phyloP scores from a whole-genome alignment of 92 coral and sea anemone species.

The Virgularia gustaviana region DNA sequence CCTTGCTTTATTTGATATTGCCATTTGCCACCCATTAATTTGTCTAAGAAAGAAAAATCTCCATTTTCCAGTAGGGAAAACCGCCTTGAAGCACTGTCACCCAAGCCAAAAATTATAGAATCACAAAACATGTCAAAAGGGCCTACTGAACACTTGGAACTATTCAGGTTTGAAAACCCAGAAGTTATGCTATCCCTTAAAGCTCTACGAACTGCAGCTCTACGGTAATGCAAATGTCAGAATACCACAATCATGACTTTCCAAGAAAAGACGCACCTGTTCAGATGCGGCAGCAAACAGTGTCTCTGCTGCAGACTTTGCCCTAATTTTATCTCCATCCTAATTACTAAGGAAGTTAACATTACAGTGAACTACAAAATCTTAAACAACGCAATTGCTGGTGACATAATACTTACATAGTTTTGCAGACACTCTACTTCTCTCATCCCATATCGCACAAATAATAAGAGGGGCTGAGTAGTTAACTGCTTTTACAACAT shows the following conservation, averaged over 20 bases:
- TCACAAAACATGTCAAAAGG: slow-evolving; percentile 38
- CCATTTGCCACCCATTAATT: slow-evolving; percentile 40
- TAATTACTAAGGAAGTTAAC: slow-evolving; percentile 10
- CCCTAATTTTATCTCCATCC: slow-evolving; percentile 42
- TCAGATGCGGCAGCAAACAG: slow-evolving; percentile 7
- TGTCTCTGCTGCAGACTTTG: slow-evolving; percentile 7
- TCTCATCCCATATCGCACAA: slow-evolving; percentile 23
- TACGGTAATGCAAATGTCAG: slow-evolving; percentile 24
- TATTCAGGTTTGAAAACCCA: slow-evolving; percentile 29
- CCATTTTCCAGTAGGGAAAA: slow-evolving; percentile 34
- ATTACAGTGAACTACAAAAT: slow-evolving; percentile 33
- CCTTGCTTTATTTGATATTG: slow-evolving; percentile 22
- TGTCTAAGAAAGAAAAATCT: slow-evolving; percentile 28
- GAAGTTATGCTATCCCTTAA: slow-evolving; percentile 22
- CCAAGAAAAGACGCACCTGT: slow-evolving; percentile 9
- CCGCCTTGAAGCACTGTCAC: slow-evolving; percentile 3
- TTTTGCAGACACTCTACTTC: slow-evolving; percentile 9
- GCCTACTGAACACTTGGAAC: slow-evolving; percentile 23
- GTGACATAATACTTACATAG: slow-evolving; percentile 4
- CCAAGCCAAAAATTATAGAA: slow-evolving; percentile 33
- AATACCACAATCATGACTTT: slow-evolving; percentile 25
- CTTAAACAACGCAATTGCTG: background rate
- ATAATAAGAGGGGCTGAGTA: slow-evolving; percentile 36
- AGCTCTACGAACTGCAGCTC: slow-evolving; percentile 14
- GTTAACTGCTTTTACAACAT: slow-evolving; percentile 19